These are phyloP conservation scores for Pollenia labialis DNA, from an alignment of 2,888 invertebrate genomes.

Conservation along the genomic window DNA sequence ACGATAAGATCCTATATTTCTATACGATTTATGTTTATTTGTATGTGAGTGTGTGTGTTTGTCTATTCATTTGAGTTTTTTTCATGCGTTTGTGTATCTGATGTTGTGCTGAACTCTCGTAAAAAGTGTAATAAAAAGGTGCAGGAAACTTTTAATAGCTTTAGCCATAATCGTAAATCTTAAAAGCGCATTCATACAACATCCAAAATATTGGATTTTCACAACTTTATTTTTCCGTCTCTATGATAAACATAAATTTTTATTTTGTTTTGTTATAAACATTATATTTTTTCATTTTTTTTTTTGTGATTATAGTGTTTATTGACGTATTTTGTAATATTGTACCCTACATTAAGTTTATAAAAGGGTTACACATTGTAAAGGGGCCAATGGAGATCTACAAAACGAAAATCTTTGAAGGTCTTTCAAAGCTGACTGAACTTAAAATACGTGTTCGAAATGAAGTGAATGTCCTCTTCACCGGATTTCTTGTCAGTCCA, in stretches of 20 bases:
- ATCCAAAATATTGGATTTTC: slow-evolving; percentile 73
- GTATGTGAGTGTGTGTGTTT: slow-evolving; percentile 17
- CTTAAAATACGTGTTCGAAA: too few species aligned
- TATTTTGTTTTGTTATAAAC: background rate
- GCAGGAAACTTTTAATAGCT: slow-evolving; percentile 82
- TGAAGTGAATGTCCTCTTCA: too few species aligned
- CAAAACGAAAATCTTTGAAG: too few species aligned
- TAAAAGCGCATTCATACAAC: slow-evolving; percentile 77
- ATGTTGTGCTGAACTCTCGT: slow-evolving; percentile 69
- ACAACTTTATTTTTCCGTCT: slow-evolving; percentile 72
- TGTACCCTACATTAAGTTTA: slow-evolving; percentile 8
- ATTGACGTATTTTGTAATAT: slow-evolving; percentile 22
- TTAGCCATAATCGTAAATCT: slow-evolving; percentile 82
- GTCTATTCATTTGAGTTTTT: background rate
- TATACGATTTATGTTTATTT: slow-evolving; percentile 47
- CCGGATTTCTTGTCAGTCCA: too few species aligned
- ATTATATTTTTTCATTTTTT: slow-evolving; percentile 17
- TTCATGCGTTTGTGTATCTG: background rate
- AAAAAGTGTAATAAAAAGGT: slow-evolving; percentile 71
- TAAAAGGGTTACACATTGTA: slow-evolving; percentile 1
- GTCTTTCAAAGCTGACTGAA: too few species aligned
- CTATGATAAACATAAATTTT: slow-evolving; percentile 47
- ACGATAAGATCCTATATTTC: slow-evolving; percentile 62
- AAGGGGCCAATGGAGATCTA: too few species aligned
- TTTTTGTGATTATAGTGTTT: slow-evolving; percentile 57